phyloP scores from a whole-genome alignment of 2,888 invertebrate genomes.

The Epistrophella euchroma region DNA sequence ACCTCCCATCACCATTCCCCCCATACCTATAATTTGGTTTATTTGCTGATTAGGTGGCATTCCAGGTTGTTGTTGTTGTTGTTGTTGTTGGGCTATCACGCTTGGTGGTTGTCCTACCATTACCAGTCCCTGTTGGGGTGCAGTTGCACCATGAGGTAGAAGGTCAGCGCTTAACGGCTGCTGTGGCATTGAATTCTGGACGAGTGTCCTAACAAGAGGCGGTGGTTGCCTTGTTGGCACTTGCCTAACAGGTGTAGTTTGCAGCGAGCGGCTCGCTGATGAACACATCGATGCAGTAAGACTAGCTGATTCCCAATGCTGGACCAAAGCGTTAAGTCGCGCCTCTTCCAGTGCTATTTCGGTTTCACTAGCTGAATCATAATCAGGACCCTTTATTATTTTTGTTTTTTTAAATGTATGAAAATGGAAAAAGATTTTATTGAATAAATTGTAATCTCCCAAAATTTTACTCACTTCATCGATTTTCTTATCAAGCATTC shows the following conservation, averaged over 20 bases:
- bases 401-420: slow-evolving; percentile 13
- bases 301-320: slow-evolving; percentile 91
- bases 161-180: slow-evolving; percentile 80
- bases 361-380: slow-evolving; percentile 90
- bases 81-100: slow-evolving; percentile 74
- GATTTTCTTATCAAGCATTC: slow-evolving; percentile 96
- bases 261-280: slow-evolving; percentile 85
- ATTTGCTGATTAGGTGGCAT: slow-evolving; percentile 62
- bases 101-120: slow-evolving; percentile 72
- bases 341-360: slow-evolving; percentile 89
- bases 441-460: not conserved
- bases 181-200: slow-evolving; percentile 77
- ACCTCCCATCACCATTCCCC: slow-evolving; percentile 68
- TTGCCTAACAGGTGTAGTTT: slow-evolving; percentile 85
- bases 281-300: slow-evolving; percentile 85
- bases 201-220: slow-evolving; percentile 79
- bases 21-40: slow-evolving; percentile 69
- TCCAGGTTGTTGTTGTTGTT: slow-evolving; percentile 43
- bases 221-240: slow-evolving; percentile 80
- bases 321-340: slow-evolving; percentile 88
- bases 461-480: slow-evolving; percentile 88
- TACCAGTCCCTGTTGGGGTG: slow-evolving; percentile 59
- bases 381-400: slow-evolving; percentile 89
- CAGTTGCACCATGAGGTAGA: slow-evolving; percentile 81
- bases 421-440: not conserved